Evolutionary conservation across 2,797 vertebrate genomes (phyloP), one percentile per base, ranked within the genome.

Genomic region (Myotis planiceps): DNA sequence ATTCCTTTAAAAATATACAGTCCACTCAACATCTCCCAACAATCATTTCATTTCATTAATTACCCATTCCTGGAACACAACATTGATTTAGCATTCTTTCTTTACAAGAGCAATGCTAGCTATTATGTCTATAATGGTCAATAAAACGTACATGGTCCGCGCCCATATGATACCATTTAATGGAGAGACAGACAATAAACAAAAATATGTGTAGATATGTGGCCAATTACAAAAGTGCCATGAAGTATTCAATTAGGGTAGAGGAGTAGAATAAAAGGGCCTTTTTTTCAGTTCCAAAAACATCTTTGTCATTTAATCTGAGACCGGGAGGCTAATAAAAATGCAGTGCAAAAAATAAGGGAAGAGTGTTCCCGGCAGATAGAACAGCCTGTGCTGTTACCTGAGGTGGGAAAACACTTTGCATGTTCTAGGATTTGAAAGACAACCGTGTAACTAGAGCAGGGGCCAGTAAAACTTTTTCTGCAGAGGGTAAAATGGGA

Each of bases 401-500:
- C 66, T 27, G 13, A 78, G 65, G 34, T 29, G 34, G 10, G 39
- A 71, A 87, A 68, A 60, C 34, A 55, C 32, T 34, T 63, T 25
- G 13, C 75, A 4, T 53, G 7, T 42, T 92, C 69, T 79, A 55
- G 45, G 83, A 96, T 83, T 92, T 94, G 97, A 96, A 98, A 96
- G 68, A 96, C 97, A 84, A 18, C 16, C 12, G 14, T 55, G 14
- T 51, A 1, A 47, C 34, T 78, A 34, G 10, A 55, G 23, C 25
- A 45, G 0, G 9, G 63, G 9, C 42, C 74, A 25, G 29, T 55
- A 87, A 55, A 68, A 85, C 29, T 21, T 92, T 51, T 32, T 71
- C 65, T 53, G 9, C 58, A 58, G 71, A 76, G 27, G 19, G 8
- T 34, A 18, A 93, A 68, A 55, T 51, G 37, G 87, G 15, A 75